Percentiles rank a stretch among this genome's conserved stretches.
Evolutionary conservation across 2,888 invertebrate genomes (phyloP).

Genomic region (Drosophila colorata): DNA sequence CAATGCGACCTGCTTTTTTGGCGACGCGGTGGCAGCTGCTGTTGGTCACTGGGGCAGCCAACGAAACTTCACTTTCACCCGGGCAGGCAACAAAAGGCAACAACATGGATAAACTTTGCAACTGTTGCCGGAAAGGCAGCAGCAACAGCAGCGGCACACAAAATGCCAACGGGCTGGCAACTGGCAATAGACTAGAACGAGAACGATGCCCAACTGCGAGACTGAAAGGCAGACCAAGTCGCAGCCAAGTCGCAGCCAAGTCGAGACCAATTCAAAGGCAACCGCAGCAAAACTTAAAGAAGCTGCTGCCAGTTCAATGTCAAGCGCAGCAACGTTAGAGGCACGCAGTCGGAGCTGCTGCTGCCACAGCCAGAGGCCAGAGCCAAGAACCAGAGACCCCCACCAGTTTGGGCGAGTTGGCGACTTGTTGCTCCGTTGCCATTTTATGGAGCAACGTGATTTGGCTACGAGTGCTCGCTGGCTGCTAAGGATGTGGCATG

Average conservation of each 20-base stretch:
- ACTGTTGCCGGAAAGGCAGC: conserved; percentile 47
- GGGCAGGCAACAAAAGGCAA: conserved; percentile 37
- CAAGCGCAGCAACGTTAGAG: conserved; percentile 54
- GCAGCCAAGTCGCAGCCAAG: conserved; percentile 16
- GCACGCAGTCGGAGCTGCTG: conserved; percentile 43
- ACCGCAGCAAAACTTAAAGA: conserved; percentile 62
- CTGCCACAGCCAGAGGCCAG: conserved; percentile 12
- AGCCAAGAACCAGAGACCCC: conserved; percentile 8
- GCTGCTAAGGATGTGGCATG: conserved; percentile 53
- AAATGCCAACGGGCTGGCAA: conserved; percentile 17
- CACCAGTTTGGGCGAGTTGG: too few species aligned
- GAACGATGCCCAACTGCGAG: conserved; percentile 26
- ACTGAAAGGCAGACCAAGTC: conserved; percentile 17
- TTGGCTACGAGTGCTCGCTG: conserved; percentile 45
- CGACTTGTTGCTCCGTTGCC: conserved; percentile 53
- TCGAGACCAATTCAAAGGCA: conserved; percentile 37
- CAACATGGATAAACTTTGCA: conserved; percentile 64
- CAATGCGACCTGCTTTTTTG: conserved; percentile 67
- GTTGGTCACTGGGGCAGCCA: conserved; percentile 70
- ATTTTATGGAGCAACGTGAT: conserved; percentile 59
- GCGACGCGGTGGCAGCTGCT: conserved; percentile 25
- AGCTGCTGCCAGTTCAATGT: conserved; percentile 62
- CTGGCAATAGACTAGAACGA: conserved; percentile 10
- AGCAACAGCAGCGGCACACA: conserved; percentile 19
- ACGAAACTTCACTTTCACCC: conserved; percentile 67